Base-by-base conservation (phyloP, 2,888 invertebrate species). In the Sphinx pinastri region DNA sequence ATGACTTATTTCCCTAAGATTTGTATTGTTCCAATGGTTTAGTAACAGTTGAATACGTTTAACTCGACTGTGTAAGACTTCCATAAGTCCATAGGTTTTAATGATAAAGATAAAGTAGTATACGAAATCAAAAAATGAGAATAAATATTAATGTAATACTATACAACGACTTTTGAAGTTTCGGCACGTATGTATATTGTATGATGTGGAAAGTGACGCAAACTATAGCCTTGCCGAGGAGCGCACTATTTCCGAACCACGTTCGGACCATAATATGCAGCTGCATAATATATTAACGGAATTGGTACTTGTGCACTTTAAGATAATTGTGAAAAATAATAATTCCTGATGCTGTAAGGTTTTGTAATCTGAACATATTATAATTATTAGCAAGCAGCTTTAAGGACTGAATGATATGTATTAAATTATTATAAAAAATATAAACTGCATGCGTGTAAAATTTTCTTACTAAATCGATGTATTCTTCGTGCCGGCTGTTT, bases 201-300 rank as follows among this genome's bases (percentile, higher is more conserved):
- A 92, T 92, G 91, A 91, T 88, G 81, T 85, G 82, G 81, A 79
- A 81, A 76, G 81, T 93, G 93, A 93, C 93, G 93, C 87, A 89
- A 87, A 76, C 79, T 76, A 72, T 84, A 90, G 88, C 93, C 93
- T 93, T 90, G 91, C 77, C 77, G 77, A 77, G 87, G 87, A 87
- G 86, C 87, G 88, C 85, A 84, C 84, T 86, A 88, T 91, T 90
- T 91, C 85, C 85, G 88, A 88, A 89, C 77, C 73, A 71, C 59
- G 51, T 45, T 70, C 66, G 16, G 49, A n/a, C 52, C 52, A 47
- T 38, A 38, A 38, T 58, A 49, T 52, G 58, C 52, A 58, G 49
- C 51, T 59, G 45, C 67, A 45, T 13, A 14, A 51, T 11, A 59
- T 13, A 14, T 58, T 11, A 59, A 16, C 38, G 45, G 3, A 6